Evolutionary conservation across 2,797 vertebrate species (phyloP).

Genomic region (Arctocebus calabarensis): DNA sequence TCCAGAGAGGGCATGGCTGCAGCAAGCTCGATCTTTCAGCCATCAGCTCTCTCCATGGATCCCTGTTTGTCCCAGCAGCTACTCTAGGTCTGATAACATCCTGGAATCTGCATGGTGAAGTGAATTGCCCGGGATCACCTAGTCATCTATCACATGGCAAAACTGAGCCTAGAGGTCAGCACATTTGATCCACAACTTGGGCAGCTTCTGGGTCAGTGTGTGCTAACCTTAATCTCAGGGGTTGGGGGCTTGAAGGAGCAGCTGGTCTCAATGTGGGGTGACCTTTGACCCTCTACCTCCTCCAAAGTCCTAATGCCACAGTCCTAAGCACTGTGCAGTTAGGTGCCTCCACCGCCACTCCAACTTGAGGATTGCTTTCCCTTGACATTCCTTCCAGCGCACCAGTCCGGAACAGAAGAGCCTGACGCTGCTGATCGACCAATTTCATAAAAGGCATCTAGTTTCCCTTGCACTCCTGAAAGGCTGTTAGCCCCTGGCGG

Average conservation of each 20-base stretch:
- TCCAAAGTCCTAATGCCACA: background rate
- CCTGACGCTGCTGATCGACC: slow-evolving; percentile 29
- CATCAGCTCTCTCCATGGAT: background rate
- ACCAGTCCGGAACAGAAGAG: slow-evolving; percentile 46
- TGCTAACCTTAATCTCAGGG: background rate
- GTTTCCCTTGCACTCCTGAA: slow-evolving; percentile 80
- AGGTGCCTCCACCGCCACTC: background rate
- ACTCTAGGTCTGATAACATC: background rate
- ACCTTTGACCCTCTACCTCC: background rate
- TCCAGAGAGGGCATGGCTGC: background rate
- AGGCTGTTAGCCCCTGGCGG: slow-evolving; percentile 85
- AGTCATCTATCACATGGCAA: background rate
- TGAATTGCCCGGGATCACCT: background rate
- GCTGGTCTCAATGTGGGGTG: background rate
- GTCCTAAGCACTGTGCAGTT: background rate
- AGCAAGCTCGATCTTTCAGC: background rate
- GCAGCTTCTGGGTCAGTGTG: background rate
- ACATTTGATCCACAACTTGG: background rate
- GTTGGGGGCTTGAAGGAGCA: background rate
- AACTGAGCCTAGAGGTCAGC: background rate
- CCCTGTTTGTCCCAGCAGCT: background rate
- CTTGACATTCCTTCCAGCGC: slow-evolving; percentile 36
- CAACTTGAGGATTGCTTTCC: slow-evolving; percentile 36
- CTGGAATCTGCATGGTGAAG: background rate
- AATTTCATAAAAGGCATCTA: slow-evolving; percentile 80